These are phyloP conservation scores for Rhamnusium bicolor DNA, from an alignment of 2,888 invertebrate species.

Conservation along the genomic window DNA sequence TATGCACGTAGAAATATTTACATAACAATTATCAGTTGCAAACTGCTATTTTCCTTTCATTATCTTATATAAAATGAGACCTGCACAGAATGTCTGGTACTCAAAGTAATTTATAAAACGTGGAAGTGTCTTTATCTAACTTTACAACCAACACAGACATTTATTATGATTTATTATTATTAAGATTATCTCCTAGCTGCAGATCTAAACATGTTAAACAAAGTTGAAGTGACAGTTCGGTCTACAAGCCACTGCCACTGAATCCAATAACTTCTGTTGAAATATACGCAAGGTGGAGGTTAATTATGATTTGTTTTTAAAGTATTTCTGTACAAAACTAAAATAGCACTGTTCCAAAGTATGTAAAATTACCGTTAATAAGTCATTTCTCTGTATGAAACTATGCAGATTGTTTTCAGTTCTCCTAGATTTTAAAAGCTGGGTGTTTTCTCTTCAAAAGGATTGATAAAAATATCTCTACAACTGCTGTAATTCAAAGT, in stretches of 20 bases:
- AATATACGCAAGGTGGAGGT: background rate
- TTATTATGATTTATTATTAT: constrained; percentile 33
- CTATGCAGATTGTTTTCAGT: background rate
- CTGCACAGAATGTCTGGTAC: background rate
- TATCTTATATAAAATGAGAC: background rate
- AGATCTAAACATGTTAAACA: constrained; percentile 31
- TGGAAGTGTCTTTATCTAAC: constrained; percentile 31
- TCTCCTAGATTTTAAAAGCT: too few species aligned
- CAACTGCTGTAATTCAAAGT: too few species aligned
- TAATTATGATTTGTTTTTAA: background rate
- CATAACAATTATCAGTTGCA: background rate
- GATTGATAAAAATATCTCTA: too few species aligned
- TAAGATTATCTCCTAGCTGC: constrained; percentile 25
- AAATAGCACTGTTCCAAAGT: too few species aligned
- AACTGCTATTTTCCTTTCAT: background rate
- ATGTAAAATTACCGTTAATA: too few species aligned
- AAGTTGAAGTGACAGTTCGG: constrained; percentile 29
- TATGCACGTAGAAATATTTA: background rate
- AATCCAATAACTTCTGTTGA: constrained; percentile 11
- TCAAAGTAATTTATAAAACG: constrained; percentile 23
- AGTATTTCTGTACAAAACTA: background rate
- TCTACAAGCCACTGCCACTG: constrained; percentile 3
- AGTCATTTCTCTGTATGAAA: background rate
- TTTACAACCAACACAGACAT: constrained; percentile 29
- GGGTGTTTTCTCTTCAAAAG: too few species aligned